Evolutionary conservation across 2,113 vertebrate species (phyloP).

Genomic region (Progne subis): DNA sequence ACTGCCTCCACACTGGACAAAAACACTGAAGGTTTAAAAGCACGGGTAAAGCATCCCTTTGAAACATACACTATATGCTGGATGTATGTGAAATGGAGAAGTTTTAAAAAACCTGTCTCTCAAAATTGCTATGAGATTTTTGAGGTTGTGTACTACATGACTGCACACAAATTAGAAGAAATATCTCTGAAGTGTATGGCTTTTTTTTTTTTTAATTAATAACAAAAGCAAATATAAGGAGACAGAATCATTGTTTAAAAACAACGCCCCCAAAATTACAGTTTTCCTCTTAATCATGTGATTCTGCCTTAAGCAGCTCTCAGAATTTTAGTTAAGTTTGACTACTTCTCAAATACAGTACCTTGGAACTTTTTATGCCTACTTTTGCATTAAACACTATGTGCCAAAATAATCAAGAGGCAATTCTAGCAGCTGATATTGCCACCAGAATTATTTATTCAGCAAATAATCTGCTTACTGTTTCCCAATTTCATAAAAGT

Average conservation of each 20-base stretch:
- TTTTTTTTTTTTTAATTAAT: not conserved
- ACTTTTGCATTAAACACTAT: not conserved
- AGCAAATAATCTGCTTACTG: not conserved
- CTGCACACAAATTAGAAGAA: not conserved
- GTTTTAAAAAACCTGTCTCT: not conserved
- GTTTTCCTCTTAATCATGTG: not conserved
- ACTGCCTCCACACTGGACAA: not conserved
- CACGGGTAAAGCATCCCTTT: not conserved
- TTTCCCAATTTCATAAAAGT: not conserved
- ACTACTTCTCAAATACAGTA: not conserved
- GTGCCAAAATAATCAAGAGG: not conserved
- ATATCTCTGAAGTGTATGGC: not conserved
- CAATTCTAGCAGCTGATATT: not conserved
- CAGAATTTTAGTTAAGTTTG: not conserved
- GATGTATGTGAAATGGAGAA: not conserved
- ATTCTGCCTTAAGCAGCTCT: not conserved
- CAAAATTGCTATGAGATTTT: not conserved
- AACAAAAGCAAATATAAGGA: not conserved
- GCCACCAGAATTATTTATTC: not conserved
- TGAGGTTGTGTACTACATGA: not conserved
- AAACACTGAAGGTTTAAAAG: not conserved
- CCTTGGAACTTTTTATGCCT: not conserved
- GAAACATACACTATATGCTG: not conserved
- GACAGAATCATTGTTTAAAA: not conserved
- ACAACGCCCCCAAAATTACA: not conserved